Evolutionary conservation across 2,888 invertebrate species (phyloP).

Genomic region (Scotopteryx bipunctaria): DNA sequence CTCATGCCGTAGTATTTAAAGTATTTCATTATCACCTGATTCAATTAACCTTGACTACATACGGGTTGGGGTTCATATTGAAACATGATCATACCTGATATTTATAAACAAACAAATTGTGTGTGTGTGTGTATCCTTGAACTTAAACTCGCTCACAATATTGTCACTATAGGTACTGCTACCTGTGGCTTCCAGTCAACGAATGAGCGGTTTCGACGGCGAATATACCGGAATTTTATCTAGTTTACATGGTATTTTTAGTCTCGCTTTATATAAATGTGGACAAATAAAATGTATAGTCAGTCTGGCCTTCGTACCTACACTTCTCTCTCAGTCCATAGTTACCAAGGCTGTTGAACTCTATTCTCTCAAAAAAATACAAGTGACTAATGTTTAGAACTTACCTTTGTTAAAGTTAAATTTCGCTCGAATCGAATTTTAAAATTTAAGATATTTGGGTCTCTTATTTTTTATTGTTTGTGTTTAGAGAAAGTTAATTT

Average conservation of each 20-base stretch:
- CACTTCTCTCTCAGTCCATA: slow-evolving; percentile 25
- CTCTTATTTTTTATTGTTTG: too few relatives aligned
- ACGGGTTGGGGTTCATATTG: background rate
- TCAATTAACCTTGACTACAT: slow-evolving; percentile 20
- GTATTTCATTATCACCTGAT: slow-evolving; percentile 25
- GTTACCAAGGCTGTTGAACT: slow-evolving; percentile 44
- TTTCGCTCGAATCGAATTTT: background rate
- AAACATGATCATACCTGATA: slow-evolving; percentile 50
- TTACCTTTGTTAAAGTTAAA: background rate
- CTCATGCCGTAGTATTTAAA: background rate
- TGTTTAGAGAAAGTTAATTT: too few relatives aligned
- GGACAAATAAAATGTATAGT: slow-evolving; percentile 51
- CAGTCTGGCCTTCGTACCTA: slow-evolving; percentile 25
- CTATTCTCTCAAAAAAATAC: slow-evolving; percentile 24
- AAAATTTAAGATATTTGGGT: background rate
- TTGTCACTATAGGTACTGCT: slow-evolving; percentile 46
- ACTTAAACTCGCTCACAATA: slow-evolving; percentile 62
- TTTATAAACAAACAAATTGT: slow-evolving; percentile 50
- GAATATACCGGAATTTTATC: slow-evolving; percentile 66
- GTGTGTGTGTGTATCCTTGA: slow-evolving; percentile 58
- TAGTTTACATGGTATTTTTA: slow-evolving; percentile 70
- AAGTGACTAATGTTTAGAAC: slow-evolving; percentile 5
- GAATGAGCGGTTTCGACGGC: slow-evolving; percentile 60
- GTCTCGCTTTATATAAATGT: slow-evolving; percentile 53
- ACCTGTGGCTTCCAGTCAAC: slow-evolving; percentile 58